Evolutionary conservation across 2,797 vertebrate species (phyloP).

Genomic region (Pogonophryne albipinna): DNA sequence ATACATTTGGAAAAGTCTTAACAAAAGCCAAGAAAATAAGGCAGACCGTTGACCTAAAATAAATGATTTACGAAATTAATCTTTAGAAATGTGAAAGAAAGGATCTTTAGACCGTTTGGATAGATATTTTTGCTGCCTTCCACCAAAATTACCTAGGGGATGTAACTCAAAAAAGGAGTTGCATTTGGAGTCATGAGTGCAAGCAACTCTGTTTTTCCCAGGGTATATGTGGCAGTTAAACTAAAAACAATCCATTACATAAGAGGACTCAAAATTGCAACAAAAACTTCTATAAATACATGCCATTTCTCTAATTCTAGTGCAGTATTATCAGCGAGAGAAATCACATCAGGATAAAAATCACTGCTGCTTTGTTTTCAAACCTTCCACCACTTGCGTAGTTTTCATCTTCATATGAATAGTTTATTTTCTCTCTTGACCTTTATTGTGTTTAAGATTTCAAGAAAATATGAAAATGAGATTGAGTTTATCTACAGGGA

Average conservation of each 20-base stretch:
- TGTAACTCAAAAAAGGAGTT: neutral
- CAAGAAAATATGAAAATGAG: slow-evolving; percentile 68
- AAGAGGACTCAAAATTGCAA: neutral
- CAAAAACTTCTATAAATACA: neutral
- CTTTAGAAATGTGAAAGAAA: neutral
- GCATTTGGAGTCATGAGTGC: neutral
- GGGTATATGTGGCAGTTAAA: neutral
- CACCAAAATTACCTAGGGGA: neutral
- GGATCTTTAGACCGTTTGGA: neutral
- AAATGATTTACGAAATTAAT: neutral
- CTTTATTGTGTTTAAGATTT: slow-evolving; percentile 55
- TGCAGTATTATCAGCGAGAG: slow-evolving; percentile 2
- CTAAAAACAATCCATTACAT: neutral
- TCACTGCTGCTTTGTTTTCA: neutral
- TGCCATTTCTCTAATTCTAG: neutral
- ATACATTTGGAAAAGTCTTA: neutral
- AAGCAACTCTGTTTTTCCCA: neutral
- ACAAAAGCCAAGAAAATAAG: slow-evolving; percentile 1
- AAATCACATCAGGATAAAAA: slow-evolving; percentile 14
- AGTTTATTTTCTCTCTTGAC: slow-evolving; percentile 39
- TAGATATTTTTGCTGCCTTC: neutral
- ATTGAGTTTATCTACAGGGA: slow-evolving; percentile 41
- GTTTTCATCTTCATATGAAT: neutral
- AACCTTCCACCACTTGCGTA: neutral
- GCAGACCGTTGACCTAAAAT: neutral